Evolutionary conservation across 1,140 invertebrate species (phyloP).

Genomic region (Phortica variegata): DNA sequence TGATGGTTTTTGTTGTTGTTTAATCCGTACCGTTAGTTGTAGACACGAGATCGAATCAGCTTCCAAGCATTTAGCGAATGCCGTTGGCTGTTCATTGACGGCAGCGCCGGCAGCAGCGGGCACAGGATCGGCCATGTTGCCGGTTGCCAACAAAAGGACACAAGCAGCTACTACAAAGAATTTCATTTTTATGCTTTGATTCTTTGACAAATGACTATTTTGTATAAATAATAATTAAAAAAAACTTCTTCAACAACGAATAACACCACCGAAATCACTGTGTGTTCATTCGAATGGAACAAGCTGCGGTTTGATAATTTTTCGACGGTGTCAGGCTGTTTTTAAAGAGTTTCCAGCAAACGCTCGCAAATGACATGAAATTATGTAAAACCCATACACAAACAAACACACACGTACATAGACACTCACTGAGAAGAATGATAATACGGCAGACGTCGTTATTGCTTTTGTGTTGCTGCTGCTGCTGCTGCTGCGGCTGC

Average conservation of each 20-base stretch:
- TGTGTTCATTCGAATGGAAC: conserved; percentile 58
- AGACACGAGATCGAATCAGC: conserved; percentile 69
- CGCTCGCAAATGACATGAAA: conserved; percentile 48
- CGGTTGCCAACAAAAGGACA: conserved; percentile 49
- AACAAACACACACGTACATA: conserved; percentile 23
- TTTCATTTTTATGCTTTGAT: conserved; percentile 36
- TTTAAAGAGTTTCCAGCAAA: conserved; percentile 57
- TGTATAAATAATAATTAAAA: conserved; percentile 18
- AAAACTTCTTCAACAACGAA: conserved; percentile 27
- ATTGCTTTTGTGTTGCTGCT: too few species aligned
- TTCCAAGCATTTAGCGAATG: conserved; percentile 61
- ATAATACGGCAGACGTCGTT: neutral
- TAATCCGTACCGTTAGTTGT: conserved; percentile 62
- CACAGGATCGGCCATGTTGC: conserved; percentile 52
- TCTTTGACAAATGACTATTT: conserved; percentile 22
- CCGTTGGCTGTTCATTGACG: conserved; percentile 36
- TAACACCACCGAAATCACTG: conserved; percentile 54
- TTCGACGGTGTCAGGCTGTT: conserved; percentile 55
- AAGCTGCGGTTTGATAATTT: conserved; percentile 58
- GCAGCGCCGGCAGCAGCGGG: conserved; percentile 24
- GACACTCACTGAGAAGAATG: conserved; percentile 4
- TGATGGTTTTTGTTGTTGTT: conserved; percentile 10
- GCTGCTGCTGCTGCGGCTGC: conserved; percentile 1
- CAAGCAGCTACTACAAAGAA: conserved; percentile 48
- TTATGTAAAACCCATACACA: conserved; percentile 50